phyloP scores from a whole-genome alignment of 1,140 invertebrate species.

The Drosophila azteca region DNA sequence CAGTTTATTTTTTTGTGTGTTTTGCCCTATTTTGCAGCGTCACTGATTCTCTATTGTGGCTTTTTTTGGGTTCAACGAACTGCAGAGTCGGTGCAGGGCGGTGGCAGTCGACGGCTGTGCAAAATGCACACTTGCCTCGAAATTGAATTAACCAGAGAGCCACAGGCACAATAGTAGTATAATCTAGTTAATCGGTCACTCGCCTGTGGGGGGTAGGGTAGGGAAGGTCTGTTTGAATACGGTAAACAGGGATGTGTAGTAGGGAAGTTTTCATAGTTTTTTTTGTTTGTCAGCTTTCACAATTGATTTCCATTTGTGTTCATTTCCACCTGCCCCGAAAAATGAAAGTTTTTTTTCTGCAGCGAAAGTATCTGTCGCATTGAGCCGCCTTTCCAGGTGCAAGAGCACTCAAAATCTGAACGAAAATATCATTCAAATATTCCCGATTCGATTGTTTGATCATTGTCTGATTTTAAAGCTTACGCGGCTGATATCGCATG shows the following conservation, averaged over 20 bases:
- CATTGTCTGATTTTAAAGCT: constrained; percentile 44
- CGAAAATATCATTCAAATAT: constrained; percentile 11
- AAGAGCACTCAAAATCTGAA: no score
- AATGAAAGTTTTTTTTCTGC: constrained; percentile 44
- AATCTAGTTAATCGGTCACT: no score
- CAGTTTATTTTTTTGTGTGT: background rate
- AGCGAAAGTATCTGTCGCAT: constrained; percentile 45
- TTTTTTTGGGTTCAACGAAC: no score
- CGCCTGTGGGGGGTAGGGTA: constrained; percentile 16
- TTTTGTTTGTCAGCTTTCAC: constrained; percentile 27
- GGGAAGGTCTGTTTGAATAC: constrained; percentile 19
- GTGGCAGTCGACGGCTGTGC: constrained; percentile 18
- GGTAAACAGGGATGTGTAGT: background rate
- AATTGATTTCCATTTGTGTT: constrained; percentile 42
- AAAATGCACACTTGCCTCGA: constrained; percentile 20
- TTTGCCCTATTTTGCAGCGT: constrained; percentile 1
- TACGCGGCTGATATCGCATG: constrained; percentile 38
- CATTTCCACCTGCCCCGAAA: constrained; percentile 4
- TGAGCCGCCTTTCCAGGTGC: background rate
- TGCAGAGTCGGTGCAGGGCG: constrained; percentile 5
- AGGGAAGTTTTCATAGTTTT: constrained; percentile 3
- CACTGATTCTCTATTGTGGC: constrained; percentile 10
- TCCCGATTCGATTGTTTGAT: constrained; percentile 9
- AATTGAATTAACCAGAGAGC: constrained; percentile 21
- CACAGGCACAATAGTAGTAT: background rate